Evolutionary conservation across 2,797 vertebrate genomes (phyloP).

Genomic region (Onychomys leucogaster): DNA sequence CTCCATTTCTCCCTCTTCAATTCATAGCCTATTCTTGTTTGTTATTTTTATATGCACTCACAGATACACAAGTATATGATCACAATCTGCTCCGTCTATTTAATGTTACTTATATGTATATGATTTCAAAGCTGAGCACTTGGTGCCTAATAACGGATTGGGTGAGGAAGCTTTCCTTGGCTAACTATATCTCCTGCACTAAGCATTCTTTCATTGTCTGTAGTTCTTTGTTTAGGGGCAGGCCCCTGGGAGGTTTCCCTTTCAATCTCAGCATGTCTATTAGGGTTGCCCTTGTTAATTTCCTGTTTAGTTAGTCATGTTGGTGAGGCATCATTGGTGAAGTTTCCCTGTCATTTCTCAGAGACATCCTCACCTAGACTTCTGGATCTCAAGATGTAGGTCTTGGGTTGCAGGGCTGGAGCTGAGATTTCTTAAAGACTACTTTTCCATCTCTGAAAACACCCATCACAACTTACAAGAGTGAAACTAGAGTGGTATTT

Average conservation of each 20-base stretch:
- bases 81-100: not conserved
- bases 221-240: not conserved
- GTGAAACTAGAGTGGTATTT: constrained; percentile 24
- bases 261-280: not conserved
- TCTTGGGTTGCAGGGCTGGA: not conserved
- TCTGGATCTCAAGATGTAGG: not conserved
- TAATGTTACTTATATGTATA: not conserved
- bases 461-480: not conserved
- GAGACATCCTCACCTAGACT: not conserved
- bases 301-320: not conserved
- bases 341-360: not conserved
- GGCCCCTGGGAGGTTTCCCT: not conserved
- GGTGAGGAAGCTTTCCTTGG: not conserved
- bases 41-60: not conserved
- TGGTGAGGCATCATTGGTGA: not conserved
- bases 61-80: not conserved
- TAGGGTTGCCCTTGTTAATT: not conserved
- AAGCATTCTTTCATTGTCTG: not conserved
- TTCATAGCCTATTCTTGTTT: not conserved
- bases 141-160: not conserved
- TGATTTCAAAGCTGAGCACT: not conserved
- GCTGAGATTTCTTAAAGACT: not conserved
- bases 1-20: not conserved
- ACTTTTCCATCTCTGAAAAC: not conserved
- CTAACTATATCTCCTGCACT: not conserved